A percentile compares a stretch with the other conserved stretches of the same genome.
phyloP scores from a whole-genome alignment of 1,140 invertebrate species.

The Formica selysi region DNA sequence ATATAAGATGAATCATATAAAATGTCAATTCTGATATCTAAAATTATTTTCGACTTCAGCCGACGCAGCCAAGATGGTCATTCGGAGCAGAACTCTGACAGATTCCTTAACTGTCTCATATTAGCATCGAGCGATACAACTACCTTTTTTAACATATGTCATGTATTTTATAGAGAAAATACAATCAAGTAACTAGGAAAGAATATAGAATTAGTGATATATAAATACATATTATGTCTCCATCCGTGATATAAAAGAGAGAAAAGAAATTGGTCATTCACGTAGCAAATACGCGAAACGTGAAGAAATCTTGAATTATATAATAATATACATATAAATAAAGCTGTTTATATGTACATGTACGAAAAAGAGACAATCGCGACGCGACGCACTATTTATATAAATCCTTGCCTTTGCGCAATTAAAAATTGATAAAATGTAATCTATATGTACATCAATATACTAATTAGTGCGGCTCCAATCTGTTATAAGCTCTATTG shows the following conservation, averaged over 20 bases:
- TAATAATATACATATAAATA: not conserved
- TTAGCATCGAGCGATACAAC: not conserved
- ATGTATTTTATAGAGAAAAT: conserved; percentile 9
- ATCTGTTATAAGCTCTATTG: conserved; percentile 29
- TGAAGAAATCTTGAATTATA: not conserved
- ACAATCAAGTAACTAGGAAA: not conserved
- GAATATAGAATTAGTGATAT: not conserved
- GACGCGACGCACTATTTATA: not conserved
- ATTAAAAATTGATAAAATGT: conserved; percentile 33
- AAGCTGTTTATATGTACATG: not conserved
- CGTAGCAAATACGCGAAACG: not conserved
- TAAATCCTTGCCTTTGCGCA: not conserved
- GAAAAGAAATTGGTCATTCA: not conserved
- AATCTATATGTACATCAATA: conserved; percentile 59
- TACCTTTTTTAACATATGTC: not conserved
- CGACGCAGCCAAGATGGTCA: no score
- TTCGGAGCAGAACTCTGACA: no score
- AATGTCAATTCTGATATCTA: no score
- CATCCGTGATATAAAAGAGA: not conserved
- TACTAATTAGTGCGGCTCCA: conserved; percentile 19
- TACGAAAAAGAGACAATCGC: not conserved
- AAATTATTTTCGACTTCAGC: no score
- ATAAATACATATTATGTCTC: conserved; percentile 26
- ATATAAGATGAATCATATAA: no score
- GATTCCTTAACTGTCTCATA: no score